Evolutionary conservation across 2,888 invertebrate genomes (phyloP), one percentile per base, ranked within the genome.

Genomic region (Bhutanitis thaidina): DNA sequence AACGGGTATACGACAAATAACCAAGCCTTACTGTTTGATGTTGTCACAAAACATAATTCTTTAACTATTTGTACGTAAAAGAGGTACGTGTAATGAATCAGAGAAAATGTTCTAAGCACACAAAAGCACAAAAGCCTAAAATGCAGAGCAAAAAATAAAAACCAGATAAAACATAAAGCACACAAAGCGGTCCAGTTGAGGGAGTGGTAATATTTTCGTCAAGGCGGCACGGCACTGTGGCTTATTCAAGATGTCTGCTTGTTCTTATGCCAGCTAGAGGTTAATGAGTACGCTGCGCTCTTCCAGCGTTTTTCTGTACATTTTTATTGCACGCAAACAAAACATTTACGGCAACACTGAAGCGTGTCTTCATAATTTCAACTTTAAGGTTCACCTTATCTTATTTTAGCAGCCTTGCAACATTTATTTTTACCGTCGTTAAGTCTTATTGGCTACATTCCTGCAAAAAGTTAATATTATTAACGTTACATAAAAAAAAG

Each of bases 251-350:
- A 36, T 53, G 47, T 48, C 54, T 55, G 45, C 46, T 55, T 39
- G 53, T 52, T 44, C 54, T 45, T 39, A 20, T 45, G 40, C 55
- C 52, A 53, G 49, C 53, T 52, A 38, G 62, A 58, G 68, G 71
- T 72, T 75, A 76, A 75, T 76, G 73, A 75, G 71, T 60, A 57
- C 64, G 60, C 65, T 73, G 71, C 67, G 64, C 71, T 58, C 59
- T 72, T 66, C 60, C 53, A 55, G 60, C 54, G 60, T 63, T 64
- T 63, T 51, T 20, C 20, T 36, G 51, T 46, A 51, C 45, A 51
- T 36, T 46, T 49, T 51, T 30, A 51, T 51, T 47, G 41, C 39
- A 46, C 30, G n/a, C 59, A 60, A 66, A 63, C 59, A 64, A 61
- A 70, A 62, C 61, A 56, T 65, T 62, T 62, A 59, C 53, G 51